These are phyloP conservation scores for Watsonalla binaria DNA, from an alignment of 2,888 invertebrate species.

Conservation along the genomic window DNA sequence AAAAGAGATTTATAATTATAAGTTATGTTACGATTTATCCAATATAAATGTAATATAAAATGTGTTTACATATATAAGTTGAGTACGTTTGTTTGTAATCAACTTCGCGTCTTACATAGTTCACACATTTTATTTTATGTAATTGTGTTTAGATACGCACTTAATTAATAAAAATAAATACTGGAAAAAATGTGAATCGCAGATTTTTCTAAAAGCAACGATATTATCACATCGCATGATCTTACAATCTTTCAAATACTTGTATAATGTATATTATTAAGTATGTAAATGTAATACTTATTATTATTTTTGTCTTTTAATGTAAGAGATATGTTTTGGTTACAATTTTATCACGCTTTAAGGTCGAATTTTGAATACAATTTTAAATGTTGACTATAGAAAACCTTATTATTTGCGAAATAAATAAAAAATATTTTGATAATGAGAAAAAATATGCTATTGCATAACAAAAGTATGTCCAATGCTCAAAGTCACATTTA, in stretches of 20 bases:
- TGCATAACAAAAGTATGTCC: constrained; percentile 27
- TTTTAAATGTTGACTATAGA: constrained; percentile 10
- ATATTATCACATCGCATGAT: constrained; percentile 33
- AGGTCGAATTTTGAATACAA: constrained; percentile 14
- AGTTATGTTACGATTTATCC: constrained; percentile 10
- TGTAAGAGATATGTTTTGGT: constrained; percentile 73
- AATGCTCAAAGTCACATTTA: constrained; percentile 72
- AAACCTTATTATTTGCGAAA: constrained; percentile 4
- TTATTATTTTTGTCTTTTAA: constrained; percentile 51
- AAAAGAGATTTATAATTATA: constrained; percentile 7
- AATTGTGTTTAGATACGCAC: neutral
- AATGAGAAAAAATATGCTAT: constrained; percentile 8
- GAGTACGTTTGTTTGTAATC: constrained; percentile 50
- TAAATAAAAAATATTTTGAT: neutral
- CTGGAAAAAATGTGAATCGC: constrained; percentile 1
- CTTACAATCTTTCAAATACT: constrained; percentile 19
- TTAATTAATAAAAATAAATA: neutral
- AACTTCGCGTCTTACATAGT: constrained; percentile 67
- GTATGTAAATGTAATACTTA: constrained; percentile 26
- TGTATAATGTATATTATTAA: constrained; percentile 20
- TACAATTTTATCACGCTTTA: constrained; percentile 60
- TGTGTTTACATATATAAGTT: constrained; percentile 52
- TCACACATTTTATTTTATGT: constrained; percentile 36
- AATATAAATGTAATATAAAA: constrained; percentile 29
- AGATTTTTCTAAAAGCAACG: neutral